phyloP scores from a whole-genome alignment of 1,140 invertebrate genomes.

The Scaptomyza montana region DNA sequence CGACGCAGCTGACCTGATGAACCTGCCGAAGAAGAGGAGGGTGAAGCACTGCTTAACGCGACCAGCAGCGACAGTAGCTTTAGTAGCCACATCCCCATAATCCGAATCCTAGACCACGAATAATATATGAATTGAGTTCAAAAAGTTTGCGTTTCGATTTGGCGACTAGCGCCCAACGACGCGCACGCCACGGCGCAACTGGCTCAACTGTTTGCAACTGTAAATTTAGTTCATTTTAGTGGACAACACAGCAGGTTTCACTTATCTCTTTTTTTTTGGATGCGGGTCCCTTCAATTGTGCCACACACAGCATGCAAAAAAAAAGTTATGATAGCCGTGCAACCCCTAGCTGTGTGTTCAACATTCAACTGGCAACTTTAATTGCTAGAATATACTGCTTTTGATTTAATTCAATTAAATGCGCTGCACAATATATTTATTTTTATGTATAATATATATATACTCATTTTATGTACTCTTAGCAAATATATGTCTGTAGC shows the following conservation, averaged over 20 bases:
- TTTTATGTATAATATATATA: neutral
- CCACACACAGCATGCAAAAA: neutral
- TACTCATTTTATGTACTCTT: conserved; percentile 9
- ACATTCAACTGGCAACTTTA: conserved; percentile 10
- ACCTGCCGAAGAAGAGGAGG: neutral
- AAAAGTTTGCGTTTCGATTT: conserved; percentile 18
- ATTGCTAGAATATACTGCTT: conserved; percentile 36
- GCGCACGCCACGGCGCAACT: conserved; percentile 72
- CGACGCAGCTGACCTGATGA: conserved; percentile 65
- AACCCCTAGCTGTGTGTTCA: conserved; percentile 17
- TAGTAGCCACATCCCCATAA: conserved; percentile 27
- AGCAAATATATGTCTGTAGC: conserved; percentile 1
- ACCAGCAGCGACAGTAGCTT: conserved; percentile 31
- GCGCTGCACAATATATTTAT: conserved; percentile 28
- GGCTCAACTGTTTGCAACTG: conserved; percentile 63
- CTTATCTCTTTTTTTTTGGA: conserved; percentile 2
- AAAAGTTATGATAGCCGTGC: conserved; percentile 5
- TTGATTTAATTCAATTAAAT: conserved; percentile 81
- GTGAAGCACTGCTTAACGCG: conserved; percentile 6
- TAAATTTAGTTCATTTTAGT: conserved; percentile 20
- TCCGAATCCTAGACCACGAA: neutral
- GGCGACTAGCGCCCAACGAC: conserved; percentile 63
- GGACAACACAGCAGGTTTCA: conserved; percentile 7
- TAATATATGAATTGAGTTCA: no score
- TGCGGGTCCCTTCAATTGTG: conserved; percentile 33